These are phyloP conservation scores for Takifugu flavidus DNA, from an alignment of 2,113 vertebrate genomes.

Conservation along the genomic window DNA sequence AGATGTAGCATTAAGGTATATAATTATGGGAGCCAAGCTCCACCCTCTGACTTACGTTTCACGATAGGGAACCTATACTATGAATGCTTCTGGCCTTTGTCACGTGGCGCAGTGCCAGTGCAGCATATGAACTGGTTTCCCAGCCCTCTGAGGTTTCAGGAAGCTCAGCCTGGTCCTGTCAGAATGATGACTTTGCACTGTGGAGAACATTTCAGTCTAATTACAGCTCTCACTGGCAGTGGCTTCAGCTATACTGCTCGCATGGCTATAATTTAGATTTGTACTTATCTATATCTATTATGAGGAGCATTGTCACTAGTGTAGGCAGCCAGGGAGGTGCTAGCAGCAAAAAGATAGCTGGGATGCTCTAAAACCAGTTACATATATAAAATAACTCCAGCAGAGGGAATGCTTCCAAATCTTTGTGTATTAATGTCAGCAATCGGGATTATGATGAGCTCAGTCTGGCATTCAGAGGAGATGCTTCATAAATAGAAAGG, in stretches of 20 bases:
- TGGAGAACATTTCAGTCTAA: conserved; percentile 30
- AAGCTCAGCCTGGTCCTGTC: conserved; percentile 31
- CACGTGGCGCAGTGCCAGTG: conserved; percentile 39
- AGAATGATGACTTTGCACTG: conserved; percentile 43
- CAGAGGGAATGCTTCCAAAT: neutral
- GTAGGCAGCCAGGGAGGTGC: neutral
- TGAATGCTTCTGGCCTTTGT: conserved; percentile 31
- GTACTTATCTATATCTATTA: conserved; percentile 12
- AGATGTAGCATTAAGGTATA: too few relatives aligned
- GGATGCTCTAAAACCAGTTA: conserved; percentile 15
- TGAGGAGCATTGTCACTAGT: conserved; percentile 22
- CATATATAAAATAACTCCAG: neutral
- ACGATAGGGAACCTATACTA: conserved; percentile 16
- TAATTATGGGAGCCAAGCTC: conserved; percentile 8
- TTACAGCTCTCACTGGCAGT: conserved; percentile 29
- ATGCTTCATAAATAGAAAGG: neutral
- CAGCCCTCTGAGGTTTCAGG: conserved; percentile 37
- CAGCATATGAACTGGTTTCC: conserved; percentile 24
- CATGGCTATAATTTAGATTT: conserved; percentile 41
- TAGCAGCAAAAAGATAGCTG: conserved; percentile 4
- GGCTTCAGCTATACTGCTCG: conserved; percentile 29
- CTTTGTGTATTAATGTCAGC: conserved; percentile 14
- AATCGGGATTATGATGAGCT: neutral
- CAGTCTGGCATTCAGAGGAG: neutral
- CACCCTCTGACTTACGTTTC: conserved; percentile 28